phyloP scores from a whole-genome alignment of 2,797 vertebrate genomes.

The Microcaecilia unicolor region DNA sequence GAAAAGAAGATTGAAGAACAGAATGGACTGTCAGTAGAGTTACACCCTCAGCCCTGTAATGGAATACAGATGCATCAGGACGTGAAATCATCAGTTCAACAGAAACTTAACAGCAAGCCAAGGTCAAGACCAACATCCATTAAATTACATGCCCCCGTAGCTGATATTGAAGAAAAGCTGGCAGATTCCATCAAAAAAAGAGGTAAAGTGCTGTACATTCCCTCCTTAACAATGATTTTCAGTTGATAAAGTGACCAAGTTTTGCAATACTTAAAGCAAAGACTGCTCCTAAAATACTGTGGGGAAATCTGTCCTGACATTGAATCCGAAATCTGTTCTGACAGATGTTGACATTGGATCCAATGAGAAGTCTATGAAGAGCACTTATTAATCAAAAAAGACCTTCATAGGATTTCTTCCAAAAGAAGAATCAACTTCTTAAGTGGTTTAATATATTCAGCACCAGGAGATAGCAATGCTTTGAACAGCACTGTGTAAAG shows the following conservation, averaged over 20 bases:
- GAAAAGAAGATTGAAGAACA: slow-evolving; percentile 40
- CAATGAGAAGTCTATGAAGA: neutral
- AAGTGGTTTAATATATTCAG: too few species aligned
- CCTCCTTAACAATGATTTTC: too few species aligned
- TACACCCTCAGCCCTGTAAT: slow-evolving; percentile 33
- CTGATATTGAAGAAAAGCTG: slow-evolving; percentile 41
- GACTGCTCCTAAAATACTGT: neutral
- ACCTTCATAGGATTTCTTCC: neutral
- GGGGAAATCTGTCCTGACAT: fast-evolving
- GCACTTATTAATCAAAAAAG: neutral
- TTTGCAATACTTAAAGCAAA: neutral
- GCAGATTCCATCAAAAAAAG: slow-evolving; percentile 56
- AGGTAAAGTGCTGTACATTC: slow-evolving; percentile 44
- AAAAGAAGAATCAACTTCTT: too few species aligned
- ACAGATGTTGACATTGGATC: neutral
- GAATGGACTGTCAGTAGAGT: slow-evolving; percentile 38
- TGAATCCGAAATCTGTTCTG: too few species aligned
- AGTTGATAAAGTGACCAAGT: neutral
- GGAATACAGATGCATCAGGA: slow-evolving; percentile 38
- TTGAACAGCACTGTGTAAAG: too few species aligned
- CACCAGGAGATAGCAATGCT: too few species aligned
- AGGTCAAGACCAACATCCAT: slow-evolving; percentile 48
- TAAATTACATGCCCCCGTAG: slow-evolving; percentile 30
- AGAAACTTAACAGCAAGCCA: slow-evolving; percentile 40
- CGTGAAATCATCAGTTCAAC: slow-evolving; percentile 40